Conservation (phyloP, 2,113 vertebrate genomes). For the Siniperca knerii region DNA sequence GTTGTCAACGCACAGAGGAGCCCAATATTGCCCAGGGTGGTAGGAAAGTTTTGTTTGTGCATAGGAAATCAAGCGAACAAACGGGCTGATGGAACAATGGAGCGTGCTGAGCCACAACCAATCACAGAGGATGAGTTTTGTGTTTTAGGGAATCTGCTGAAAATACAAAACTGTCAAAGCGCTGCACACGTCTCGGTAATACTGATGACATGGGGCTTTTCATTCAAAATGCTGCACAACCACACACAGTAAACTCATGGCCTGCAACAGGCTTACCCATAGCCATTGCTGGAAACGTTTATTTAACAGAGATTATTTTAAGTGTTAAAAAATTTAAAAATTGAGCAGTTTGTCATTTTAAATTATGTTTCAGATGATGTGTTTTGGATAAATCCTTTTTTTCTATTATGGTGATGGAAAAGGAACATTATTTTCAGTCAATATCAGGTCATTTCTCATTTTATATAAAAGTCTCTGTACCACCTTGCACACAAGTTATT, state of each 20-base stretch:
- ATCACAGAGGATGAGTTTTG: slow-evolving; percentile 80
- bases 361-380: background rate
- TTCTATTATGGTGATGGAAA: background rate
- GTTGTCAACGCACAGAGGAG: slow-evolving; percentile 70
- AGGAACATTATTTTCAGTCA: slow-evolving; percentile 9
- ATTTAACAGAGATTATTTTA: slow-evolving; percentile 37
- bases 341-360: background rate
- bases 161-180: slow-evolving; percentile 84
- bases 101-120: slow-evolving; percentile 73
- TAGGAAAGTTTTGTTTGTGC: slow-evolving; percentile 81
- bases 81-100: slow-evolving; percentile 75
- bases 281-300: slow-evolving; percentile 29
- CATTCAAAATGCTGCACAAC: slow-evolving; percentile 74
- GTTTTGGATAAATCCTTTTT: slow-evolving; percentile 1
- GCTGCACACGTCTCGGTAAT: slow-evolving; percentile 68
- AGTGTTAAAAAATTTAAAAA: slow-evolving; percentile 1
- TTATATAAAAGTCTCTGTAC: background rate
- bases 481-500: background rate
- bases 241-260: slow-evolving; percentile 41
- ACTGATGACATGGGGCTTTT: slow-evolving; percentile 84
- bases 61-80: slow-evolving; percentile 74
- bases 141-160: slow-evolving; percentile 87
- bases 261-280: slow-evolving; percentile 6
- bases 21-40: slow-evolving; percentile 74
- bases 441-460: background rate